Evolutionary conservation across 2,113 vertebrate genomes (phyloP).

Genomic region (Amazona vittata): DNA sequence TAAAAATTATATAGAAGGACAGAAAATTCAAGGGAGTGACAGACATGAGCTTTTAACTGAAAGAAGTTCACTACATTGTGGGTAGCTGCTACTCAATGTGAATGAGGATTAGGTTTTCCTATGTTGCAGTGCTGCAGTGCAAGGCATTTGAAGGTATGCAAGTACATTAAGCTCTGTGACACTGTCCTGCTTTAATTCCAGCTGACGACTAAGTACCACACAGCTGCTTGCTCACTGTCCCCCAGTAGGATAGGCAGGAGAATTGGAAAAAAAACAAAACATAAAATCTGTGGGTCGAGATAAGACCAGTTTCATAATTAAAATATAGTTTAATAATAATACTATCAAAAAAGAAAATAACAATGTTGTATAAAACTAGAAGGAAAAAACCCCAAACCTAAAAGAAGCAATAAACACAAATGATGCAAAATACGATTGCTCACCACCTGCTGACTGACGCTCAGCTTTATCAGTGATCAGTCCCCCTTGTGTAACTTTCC

Average conservation of each 20-base stretch:
- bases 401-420: neutral
- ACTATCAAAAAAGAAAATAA: neutral
- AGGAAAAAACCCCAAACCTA: neutral
- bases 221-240: neutral
- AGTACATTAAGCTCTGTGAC: neutral
- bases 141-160: neutral
- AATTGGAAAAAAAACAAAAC: neutral
- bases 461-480: neutral
- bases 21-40: neutral
- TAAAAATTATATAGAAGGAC: neutral
- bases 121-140: neutral
- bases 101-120: neutral
- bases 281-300: neutral
- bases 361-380: neutral
- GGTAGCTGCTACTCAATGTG: fast-evolving
- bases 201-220: neutral
- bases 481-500: neutral
- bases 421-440: neutral
- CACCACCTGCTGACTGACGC: neutral
- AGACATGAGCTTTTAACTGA: neutral
- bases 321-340: neutral
- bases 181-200: neutral
- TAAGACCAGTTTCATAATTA: neutral
- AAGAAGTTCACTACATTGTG: neutral
- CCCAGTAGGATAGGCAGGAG: neutral